Conservation (phyloP, 2,888 invertebrate species). For the Strigamia transsilvanica region DNA sequence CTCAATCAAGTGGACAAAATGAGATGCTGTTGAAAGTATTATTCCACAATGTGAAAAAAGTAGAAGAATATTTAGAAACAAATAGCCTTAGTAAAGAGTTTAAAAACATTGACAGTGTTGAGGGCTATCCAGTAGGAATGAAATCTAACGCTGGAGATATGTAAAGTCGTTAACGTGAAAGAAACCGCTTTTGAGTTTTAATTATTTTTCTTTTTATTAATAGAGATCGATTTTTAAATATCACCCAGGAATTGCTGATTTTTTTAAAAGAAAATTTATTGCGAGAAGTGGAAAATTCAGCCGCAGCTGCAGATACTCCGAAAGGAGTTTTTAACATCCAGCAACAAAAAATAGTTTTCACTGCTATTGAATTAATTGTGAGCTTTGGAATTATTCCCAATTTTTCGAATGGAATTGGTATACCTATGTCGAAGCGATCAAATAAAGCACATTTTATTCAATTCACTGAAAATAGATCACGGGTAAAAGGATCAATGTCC, state of each 20-base stretch:
- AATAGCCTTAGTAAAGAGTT: not conserved
- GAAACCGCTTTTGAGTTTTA: not conserved
- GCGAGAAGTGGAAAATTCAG: not conserved
- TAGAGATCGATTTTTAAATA: not conserved
- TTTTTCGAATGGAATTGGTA: slow-evolving; percentile 73
- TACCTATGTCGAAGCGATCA: slow-evolving; percentile 67
- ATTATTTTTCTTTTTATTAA: not conserved
- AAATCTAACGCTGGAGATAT: not conserved
- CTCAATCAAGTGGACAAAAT: slow-evolving; percentile 3
- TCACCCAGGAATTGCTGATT: not conserved
- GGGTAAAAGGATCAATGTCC: too few species aligned
- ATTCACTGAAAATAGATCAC: not conserved
- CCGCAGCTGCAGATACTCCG: not conserved
- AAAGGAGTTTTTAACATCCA: not conserved
- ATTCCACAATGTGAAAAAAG: not conserved
- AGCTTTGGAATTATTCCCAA: slow-evolving; percentile 74
- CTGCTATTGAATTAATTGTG: slow-evolving; percentile 71
- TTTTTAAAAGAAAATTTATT: not conserved
- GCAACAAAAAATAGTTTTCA: not conserved
- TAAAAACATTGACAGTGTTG: not conserved
- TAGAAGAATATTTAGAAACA: not conserved
- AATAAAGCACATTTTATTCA: not conserved
- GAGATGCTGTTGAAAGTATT: not conserved
- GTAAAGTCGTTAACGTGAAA: not conserved
- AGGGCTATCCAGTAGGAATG: too few species aligned